Conservation (phyloP, 2,888 invertebrate species). For the Seira sanloemensis region DNA sequence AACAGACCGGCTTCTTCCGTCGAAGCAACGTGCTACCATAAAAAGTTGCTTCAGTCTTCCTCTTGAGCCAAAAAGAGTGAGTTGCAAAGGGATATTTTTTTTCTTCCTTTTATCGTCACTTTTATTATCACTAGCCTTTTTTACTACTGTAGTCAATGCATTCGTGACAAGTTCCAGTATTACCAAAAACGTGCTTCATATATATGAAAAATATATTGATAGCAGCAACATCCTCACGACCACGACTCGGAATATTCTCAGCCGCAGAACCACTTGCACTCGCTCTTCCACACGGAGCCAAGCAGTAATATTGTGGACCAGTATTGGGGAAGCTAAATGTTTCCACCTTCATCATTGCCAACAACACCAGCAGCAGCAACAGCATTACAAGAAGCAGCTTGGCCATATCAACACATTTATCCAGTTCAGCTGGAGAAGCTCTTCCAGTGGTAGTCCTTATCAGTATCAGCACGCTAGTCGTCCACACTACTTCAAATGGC, state of each 20-base stretch:
- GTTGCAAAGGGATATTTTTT: not conserved
- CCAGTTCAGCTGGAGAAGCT: slow-evolving; percentile 1
- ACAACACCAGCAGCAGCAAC: not conserved
- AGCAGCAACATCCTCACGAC: not conserved
- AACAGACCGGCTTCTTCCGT: not conserved
- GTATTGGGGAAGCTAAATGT: not conserved
- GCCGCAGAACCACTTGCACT: slow-evolving; percentile 8
- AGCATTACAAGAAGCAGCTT: slow-evolving; percentile 3
- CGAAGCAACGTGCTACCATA: not conserved
- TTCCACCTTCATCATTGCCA: slow-evolving; percentile 2
- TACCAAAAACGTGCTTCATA: not conserved
- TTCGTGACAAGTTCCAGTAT: slow-evolving; percentile 9
- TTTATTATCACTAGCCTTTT: too few relatives aligned
- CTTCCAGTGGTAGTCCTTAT: not conserved
- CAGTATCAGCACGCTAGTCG: not conserved
- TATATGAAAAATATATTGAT: not conserved
- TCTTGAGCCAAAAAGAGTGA: not conserved
- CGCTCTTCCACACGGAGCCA: not conserved
- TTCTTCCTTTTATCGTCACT: not conserved
- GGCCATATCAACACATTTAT: not conserved
- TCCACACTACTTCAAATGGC: not conserved
- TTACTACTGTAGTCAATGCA: too few relatives aligned
- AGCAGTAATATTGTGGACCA: slow-evolving; percentile 5
- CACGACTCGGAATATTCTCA: slow-evolving; percentile 2
- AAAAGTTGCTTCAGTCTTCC: not conserved